These are phyloP conservation scores for Pristionchus pacificus DNA, from an alignment of 1,140 invertebrate species.

Conservation along the genomic window DNA sequence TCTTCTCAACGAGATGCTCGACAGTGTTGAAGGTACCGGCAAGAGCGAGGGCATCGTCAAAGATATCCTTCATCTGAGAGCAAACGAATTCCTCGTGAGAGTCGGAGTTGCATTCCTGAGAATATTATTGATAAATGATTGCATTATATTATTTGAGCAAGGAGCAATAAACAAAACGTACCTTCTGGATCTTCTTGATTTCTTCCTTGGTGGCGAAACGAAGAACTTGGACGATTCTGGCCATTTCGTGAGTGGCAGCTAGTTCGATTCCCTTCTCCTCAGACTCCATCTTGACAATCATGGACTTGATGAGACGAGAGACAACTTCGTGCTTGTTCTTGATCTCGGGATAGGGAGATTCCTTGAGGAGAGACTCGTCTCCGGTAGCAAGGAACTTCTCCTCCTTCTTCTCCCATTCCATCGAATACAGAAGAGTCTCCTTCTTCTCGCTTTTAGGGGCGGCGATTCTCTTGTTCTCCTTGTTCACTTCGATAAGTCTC, in stretches of 20 bases:
- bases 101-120: no score
- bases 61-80: conserved; percentile 28
- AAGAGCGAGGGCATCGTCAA: conserved; percentile 42
- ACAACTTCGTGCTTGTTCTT: conserved; percentile 29
- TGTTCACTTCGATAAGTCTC: conserved; percentile 31
- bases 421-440: conserved; percentile 40
- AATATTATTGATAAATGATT: no score
- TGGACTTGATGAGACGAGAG: conserved; percentile 19
- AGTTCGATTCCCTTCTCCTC: conserved; percentile 28
- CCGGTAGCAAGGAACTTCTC: conserved; percentile 45
- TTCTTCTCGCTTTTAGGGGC: conserved; percentile 29
- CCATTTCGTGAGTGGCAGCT: conserved; percentile 27
- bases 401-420: conserved; percentile 34
- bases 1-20: conserved; percentile 37
- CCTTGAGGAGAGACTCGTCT: conserved; percentile 28
- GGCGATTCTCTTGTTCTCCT: conserved; percentile 17
- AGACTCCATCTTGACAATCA: conserved; percentile 32
- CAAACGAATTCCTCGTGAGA: conserved; percentile 23
- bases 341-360: conserved; percentile 22
- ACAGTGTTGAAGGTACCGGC: conserved; percentile 46
- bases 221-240: conserved; percentile 42
- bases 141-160: no score
- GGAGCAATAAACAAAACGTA: no score
- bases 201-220: conserved; percentile 41
- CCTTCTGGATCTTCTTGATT: conserved; percentile 40